These are phyloP conservation scores for Hemicentrotus pulcherrimus DNA, from an alignment of 35 echinoderm and acorn worm genomes.

Conservation along the genomic window DNA sequence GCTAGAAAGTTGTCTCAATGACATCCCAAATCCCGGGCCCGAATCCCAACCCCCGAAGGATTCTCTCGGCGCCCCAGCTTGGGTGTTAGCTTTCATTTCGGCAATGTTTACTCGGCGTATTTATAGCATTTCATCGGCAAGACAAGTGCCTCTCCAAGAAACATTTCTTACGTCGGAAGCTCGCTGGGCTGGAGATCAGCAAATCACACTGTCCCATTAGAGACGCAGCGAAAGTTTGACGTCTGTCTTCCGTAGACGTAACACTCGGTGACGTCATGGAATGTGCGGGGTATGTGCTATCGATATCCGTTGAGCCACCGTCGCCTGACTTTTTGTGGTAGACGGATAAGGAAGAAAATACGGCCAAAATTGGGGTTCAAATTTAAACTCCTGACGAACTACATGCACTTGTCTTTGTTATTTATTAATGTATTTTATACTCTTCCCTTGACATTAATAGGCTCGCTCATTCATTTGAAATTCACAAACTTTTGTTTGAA, in stretches of 20 bases:
- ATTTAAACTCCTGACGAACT: neutral
- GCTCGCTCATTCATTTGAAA: no score
- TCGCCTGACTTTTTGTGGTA: neutral
- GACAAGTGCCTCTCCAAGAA: neutral
- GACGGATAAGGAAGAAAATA: neutral
- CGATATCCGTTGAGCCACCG: neutral
- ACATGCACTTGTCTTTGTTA: neutral
- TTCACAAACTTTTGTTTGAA: no score
- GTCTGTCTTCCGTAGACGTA: neutral
- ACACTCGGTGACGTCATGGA: slow-evolving; percentile 32
- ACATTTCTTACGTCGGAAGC: neutral
- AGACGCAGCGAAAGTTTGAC: neutral
- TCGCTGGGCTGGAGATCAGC: neutral
- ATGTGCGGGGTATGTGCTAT: neutral
- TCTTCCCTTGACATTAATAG: no score
- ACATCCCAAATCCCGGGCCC: neutral
- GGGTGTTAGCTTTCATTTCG: neutral
- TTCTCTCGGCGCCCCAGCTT: neutral
- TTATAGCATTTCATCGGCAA: neutral
- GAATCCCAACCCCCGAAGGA: neutral
- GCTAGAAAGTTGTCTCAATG: neutral
- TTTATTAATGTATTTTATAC: no score
- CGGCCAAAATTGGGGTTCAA: neutral
- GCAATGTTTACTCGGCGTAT: neutral
- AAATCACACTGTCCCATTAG: neutral